Evolutionary conservation across 2,888 invertebrate genomes (phyloP).

Genomic region (Macrophya alboannulata): DNA sequence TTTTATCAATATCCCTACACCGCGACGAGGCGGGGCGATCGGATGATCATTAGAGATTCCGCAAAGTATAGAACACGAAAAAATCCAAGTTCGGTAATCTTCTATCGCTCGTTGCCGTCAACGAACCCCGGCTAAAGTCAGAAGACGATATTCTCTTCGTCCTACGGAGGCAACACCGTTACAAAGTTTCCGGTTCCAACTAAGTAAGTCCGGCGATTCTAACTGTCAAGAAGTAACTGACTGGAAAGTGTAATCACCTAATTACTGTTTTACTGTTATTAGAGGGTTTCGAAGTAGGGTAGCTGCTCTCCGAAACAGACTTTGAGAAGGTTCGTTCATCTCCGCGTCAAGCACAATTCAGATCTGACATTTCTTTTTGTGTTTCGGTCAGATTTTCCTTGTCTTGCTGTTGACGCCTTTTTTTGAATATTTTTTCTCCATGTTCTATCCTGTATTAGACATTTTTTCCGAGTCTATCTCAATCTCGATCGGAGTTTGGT

Average conservation of each 20-base stretch:
- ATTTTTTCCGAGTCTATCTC: not conserved
- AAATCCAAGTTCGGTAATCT: not conserved
- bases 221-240: not conserved
- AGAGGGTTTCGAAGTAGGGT: not conserved
- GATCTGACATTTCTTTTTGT: not conserved
- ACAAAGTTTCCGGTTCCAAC: not conserved
- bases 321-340: not conserved
- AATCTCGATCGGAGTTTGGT: slow-evolving; percentile 17
- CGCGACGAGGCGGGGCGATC: not conserved
- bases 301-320: not conserved
- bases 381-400: not conserved
- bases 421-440: not conserved
- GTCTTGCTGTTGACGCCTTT: not conserved
- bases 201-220: not conserved
- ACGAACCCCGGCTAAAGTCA: not conserved
- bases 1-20: slow-evolving; percentile 25
- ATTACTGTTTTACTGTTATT: slow-evolving; percentile 4
- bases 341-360: not conserved
- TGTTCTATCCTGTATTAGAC: not conserved
- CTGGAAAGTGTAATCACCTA: slow-evolving; percentile 5
- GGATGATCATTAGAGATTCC: not conserved
- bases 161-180: not conserved
- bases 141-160: not conserved
- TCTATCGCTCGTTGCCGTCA: not conserved
- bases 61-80: not conserved